Percentiles rank a stretch among this genome's conserved stretches.
Evolutionary conservation across 2,113 vertebrate genomes (phyloP).

Genomic region (Psammodynastes pulverulentus): DNA sequence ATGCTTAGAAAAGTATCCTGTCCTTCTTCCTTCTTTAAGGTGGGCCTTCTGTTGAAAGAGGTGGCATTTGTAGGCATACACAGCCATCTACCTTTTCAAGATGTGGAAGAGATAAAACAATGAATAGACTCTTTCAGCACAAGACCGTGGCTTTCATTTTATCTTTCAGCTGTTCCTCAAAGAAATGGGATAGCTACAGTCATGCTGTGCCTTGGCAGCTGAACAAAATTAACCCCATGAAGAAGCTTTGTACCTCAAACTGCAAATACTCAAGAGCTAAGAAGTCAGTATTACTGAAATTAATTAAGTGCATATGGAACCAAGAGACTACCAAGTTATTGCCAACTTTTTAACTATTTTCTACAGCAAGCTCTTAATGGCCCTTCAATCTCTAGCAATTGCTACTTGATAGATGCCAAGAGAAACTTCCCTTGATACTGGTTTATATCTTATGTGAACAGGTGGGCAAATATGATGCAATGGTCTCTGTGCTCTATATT

Average conservation of each 20-base stretch:
- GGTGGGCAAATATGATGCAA: too few relatives aligned
- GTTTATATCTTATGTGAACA: not conserved
- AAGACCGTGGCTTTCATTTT: not conserved
- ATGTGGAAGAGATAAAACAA: not conserved
- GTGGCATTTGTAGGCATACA: not conserved
- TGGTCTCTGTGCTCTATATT: not conserved
- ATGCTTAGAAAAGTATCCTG: not conserved
- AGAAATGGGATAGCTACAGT: not conserved
- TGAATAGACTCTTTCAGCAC: not conserved
- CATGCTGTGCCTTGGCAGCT: not conserved
- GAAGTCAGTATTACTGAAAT: not conserved
- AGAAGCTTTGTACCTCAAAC: not conserved
- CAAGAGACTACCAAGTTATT: not conserved
- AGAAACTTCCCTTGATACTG: not conserved
- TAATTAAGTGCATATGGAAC: not conserved
- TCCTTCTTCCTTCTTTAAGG: not conserved
- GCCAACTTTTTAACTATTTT: not conserved
- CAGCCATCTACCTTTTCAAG: not conserved
- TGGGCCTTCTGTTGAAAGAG: not conserved
- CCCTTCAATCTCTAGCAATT: not conserved
- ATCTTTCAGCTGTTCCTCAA: not conserved
- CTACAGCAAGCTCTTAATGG: not conserved
- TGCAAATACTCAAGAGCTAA: not conserved
- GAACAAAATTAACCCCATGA: not conserved
- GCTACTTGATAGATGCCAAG: not conserved